Evolutionary conservation across 1,140 invertebrate genomes (phyloP).

Genomic region (Samia ricini): DNA sequence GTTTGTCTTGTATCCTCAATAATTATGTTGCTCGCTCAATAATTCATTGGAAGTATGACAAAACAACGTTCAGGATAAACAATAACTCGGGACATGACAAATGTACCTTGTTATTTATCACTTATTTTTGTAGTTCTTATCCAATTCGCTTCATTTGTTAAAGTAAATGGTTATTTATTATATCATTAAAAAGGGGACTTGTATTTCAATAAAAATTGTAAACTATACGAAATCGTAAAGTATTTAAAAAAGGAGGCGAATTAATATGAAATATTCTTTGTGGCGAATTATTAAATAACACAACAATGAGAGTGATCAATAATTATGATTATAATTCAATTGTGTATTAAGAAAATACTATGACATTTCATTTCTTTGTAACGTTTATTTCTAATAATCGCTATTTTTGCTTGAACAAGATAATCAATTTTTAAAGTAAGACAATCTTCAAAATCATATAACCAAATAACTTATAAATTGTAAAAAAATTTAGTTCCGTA

Average conservation of each 20-base stretch:
- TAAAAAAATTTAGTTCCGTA: no score
- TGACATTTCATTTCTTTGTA: no score
- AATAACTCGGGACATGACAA: slow-evolving; percentile 47
- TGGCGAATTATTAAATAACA: no score
- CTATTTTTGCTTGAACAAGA: no score
- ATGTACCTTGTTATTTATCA: slow-evolving; percentile 55
- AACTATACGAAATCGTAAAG: background rate
- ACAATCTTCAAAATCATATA: no score
- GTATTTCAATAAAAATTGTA: background rate
- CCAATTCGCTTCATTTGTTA: slow-evolving; percentile 5
- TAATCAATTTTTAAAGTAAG: no score
- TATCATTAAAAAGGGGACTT: slow-evolving; percentile 2
- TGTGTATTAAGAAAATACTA: no score
- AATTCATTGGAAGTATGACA: slow-evolving; percentile 21
- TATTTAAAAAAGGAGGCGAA: background rate
- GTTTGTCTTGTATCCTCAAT: background rate
- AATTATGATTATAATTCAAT: no score
- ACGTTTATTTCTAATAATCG: no score
- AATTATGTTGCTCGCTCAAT: slow-evolving; percentile 2
- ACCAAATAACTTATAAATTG: no score
- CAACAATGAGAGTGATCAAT: no score
- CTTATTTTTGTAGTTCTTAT: slow-evolving; percentile 57
- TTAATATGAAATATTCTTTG: no score
- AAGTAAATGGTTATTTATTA: slow-evolving; percentile 3
- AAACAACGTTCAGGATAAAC: slow-evolving; percentile 43